A percentile compares a stretch with the other conserved stretches of the same genome.
These are phyloP conservation scores for Danionella cerebrum DNA, from an alignment of 2,113 vertebrate species.

Conservation along the genomic window DNA sequence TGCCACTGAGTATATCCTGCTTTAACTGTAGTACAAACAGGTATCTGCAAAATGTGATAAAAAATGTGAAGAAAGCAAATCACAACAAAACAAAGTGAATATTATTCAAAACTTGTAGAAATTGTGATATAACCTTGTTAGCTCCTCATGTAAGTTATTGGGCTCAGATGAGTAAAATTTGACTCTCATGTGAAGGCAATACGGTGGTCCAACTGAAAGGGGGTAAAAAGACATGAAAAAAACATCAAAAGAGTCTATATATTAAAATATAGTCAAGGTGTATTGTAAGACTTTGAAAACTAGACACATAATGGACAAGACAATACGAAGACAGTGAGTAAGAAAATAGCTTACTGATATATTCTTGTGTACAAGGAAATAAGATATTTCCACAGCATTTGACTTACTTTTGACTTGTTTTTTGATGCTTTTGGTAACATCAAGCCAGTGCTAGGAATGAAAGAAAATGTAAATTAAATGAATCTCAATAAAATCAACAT, in stretches of 20 bases:
- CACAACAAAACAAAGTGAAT: not conserved
- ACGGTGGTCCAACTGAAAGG: conserved; percentile 85
- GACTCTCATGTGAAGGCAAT: conserved; percentile 94
- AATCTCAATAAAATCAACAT: too few species aligned
- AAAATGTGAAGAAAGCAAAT: not conserved
- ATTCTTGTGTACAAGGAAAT: not conserved
- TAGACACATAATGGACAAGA: too few species aligned
- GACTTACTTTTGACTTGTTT: conserved; percentile 99
- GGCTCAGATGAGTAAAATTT: conserved; percentile 99
- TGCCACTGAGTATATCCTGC: conserved; percentile 93
- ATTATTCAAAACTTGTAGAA: not conserved
- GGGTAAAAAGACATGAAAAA: too few species aligned
- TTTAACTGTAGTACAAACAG: conserved; percentile 96
- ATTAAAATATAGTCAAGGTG: too few species aligned
- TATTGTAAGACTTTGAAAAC: too few species aligned
- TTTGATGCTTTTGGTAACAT: conserved; percentile 97
- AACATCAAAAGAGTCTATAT: not conserved
- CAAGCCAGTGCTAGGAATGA: conserved; percentile 88
- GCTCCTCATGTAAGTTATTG: conserved; percentile 94
- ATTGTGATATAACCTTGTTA: conserved; percentile 75
- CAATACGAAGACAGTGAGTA: too few species aligned
- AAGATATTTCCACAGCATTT: too few species aligned
- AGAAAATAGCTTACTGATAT: not conserved
- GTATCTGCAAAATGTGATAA: conserved; percentile 66
- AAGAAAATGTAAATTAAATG: conserved; percentile 20